Evolutionary conservation across 2,113 vertebrate genomes (phyloP), one percentile per base, ranked within the genome.

Genomic region (Ursus arctos): DNA sequence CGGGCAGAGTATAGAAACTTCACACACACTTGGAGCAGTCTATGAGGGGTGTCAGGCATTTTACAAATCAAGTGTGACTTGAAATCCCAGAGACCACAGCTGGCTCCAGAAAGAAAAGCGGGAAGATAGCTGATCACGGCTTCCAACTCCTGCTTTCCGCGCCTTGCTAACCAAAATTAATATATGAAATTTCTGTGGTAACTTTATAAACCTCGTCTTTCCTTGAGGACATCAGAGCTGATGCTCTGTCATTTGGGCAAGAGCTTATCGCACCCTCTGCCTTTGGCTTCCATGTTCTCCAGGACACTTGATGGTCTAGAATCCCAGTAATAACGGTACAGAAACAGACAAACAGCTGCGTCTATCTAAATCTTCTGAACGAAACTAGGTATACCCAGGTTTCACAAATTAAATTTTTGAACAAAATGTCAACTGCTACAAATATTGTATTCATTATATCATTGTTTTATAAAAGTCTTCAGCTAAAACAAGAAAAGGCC

Each of bases 331-430:
- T 31, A 89, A 79, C 26, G 36, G 69, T 21, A 15, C 18, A 91
- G 76, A 92, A 92, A 69, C 4, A 51, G 61, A 77, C n/a, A 87
- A 95, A 69, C 33, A 79, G 31, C 47, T 88, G 6, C 59, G 94
- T 71, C 53, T 33, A 53, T 67, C 55, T 67, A 91, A 85, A 84
- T 88, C 57, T 74, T 79, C 26, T 79, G 43, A 94, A 72, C 63
- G n/a, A 92, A 88, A 59, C 13, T 33, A 21, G 21, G 10, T 83
- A 2, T 24, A 57, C 49, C 79, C 21, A 40, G 28, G 36, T 96
- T 95, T 71, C 31, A 93, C 36, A 83, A 93, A 71, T 72, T 74
- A 33, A 72, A 79, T 63, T 86, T 94, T 81, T 95, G n/a, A 87
- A 96, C 28, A 40, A 84, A 84, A 93, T 65, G 1, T 83, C 33